These are phyloP conservation scores for Caenorhabditis panamensis DNA, from an alignment of 2,888 invertebrate species.

Conservation along the genomic window DNA sequence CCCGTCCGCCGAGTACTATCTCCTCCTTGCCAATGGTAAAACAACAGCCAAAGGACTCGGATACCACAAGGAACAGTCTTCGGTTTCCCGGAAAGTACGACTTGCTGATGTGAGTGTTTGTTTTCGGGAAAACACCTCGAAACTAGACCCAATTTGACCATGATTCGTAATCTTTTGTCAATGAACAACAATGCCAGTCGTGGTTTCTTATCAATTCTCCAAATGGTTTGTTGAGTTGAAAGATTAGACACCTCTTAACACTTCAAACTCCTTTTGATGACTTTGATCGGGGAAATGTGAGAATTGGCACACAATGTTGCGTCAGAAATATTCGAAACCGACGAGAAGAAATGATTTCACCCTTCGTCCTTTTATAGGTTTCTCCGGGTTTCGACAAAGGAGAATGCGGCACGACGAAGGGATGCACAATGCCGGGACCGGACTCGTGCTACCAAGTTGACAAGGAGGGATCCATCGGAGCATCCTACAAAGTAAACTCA, in stretches of 20 bases:
- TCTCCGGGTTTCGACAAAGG: constrained; percentile 40
- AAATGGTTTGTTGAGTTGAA: constrained; percentile 34
- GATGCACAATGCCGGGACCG: constrained; percentile 39
- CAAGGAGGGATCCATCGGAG: constrained; percentile 26
- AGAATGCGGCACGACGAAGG: constrained; percentile 47
- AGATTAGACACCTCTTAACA: constrained; percentile 34
- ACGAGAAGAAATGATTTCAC: neutral
- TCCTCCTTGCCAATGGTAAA: constrained; percentile 58
- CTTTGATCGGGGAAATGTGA: constrained; percentile 11
- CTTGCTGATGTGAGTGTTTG: constrained; percentile 39
- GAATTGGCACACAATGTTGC: constrained; percentile 23
- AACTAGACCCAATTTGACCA: neutral
- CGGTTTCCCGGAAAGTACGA: constrained; percentile 41
- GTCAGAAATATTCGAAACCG: constrained; percentile 19
- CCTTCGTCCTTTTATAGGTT: constrained; percentile 1
- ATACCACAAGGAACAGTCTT: constrained; percentile 41
- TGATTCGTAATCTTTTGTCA: constrained; percentile 16
- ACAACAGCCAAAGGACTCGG: constrained; percentile 45
- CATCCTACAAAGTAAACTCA: constrained; percentile 16
- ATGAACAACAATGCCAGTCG: neutral
- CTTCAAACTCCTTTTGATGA: constrained; percentile 36
- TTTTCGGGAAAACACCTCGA: neutral
- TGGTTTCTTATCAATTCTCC: constrained; percentile 16
- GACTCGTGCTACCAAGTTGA: constrained; percentile 32
- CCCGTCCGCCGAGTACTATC: constrained; percentile 46